These are phyloP conservation scores for Ptiloglossa arizonensis DNA, from an alignment of 1,140 invertebrate species.

Conservation along the genomic window DNA sequence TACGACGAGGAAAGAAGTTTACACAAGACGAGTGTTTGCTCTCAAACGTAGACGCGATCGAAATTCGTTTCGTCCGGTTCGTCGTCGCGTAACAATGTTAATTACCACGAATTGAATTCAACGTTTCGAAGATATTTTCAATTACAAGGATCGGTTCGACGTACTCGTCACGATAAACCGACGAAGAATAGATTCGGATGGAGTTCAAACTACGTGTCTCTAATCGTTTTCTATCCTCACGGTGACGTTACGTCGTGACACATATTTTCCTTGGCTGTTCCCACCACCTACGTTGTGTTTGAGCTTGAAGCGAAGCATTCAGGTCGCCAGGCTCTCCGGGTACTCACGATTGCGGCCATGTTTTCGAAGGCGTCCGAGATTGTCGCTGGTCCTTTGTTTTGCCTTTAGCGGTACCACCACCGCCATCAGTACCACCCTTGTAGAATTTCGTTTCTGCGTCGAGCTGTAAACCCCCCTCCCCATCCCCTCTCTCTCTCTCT, in stretches of 20 bases:
- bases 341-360: conserved; percentile 41
- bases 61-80: not conserved
- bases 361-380: conserved; percentile 60
- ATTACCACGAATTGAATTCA: not conserved
- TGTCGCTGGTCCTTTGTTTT: conserved; percentile 74
- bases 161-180: too few species aligned
- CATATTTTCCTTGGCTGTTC: not conserved
- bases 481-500: too few species aligned
- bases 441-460: conserved; percentile 42
- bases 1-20: not conserved
- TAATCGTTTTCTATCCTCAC: too few species aligned
- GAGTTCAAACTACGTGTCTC: too few species aligned
- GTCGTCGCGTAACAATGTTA: not conserved
- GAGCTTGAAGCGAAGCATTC: not conserved
- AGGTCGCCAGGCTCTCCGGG: not conserved
- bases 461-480: conserved; percentile 28
- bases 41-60: not conserved
- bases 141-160: too few species aligned
- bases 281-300: not conserved
- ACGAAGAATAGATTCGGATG: too few species aligned
- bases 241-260: too few species aligned
- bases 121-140: too few species aligned
- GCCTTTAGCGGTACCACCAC: conserved; percentile 72
- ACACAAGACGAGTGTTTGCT: not conserved
- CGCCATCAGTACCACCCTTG: conserved; percentile 65